These are phyloP conservation scores for Ochropacha duplaris DNA, from an alignment of 2,888 invertebrate genomes.

Conservation along the genomic window DNA sequence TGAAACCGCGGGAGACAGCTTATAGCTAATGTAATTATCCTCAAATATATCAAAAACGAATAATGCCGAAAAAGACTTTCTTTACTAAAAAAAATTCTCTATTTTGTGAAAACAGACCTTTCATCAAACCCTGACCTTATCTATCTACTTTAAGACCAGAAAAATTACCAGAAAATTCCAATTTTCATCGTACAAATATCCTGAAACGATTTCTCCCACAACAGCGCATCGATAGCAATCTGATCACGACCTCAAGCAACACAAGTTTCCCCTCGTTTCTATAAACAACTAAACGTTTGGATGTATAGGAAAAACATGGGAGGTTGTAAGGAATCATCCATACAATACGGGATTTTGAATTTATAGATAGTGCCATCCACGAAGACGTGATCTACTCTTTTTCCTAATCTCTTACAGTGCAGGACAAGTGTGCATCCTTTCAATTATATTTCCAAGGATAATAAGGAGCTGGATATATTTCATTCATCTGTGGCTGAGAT, in stretches of 20 bases:
- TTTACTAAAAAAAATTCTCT: no score
- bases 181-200: not conserved
- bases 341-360: not conserved
- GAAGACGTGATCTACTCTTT: no score
- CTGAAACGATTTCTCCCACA: not conserved
- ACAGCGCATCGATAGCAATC: not conserved
- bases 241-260: not conserved
- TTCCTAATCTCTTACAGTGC: no score
- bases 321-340: not conserved
- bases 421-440: no score
- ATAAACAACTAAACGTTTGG: not conserved
- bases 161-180: not conserved
- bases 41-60: no score
- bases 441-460: no score
- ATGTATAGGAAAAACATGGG: not conserved
- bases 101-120: not conserved
- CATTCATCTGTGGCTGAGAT: no score
- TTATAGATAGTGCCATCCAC: no score
- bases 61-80: no score
- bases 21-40: not conserved
- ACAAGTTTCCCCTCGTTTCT: not conserved
- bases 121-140: not conserved
- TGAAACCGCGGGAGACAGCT: no score
- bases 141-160: not conserved
- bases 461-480: no score